Evolutionary conservation across 2,113 vertebrate genomes (phyloP), one percentile per base, ranked within the genome.

Genomic region (Microtus montanus): DNA sequence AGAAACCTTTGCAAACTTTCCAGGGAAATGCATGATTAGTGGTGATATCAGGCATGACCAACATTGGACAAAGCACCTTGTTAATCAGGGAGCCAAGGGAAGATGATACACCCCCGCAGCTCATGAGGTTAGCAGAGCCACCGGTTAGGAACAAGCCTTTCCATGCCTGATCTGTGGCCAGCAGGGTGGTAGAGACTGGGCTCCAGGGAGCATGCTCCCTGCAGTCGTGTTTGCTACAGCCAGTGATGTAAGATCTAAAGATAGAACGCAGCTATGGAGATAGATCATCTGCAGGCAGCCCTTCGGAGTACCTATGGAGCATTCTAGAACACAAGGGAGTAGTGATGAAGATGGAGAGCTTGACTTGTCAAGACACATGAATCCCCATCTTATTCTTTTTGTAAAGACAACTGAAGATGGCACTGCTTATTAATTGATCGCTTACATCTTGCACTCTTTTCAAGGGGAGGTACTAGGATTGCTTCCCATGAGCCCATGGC

Each of bases 171-270:
- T 38, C 41, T 71, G 38, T 33, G 91, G 84, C 35, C 64, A 89
- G 30, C 28, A 61, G 68, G 35, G n/a, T 26, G 63, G 78, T 5
- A 66, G 87, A 64, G 38, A 83, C 8, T 10, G 49, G 61, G 35
- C 54, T 58, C 54, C 73, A 89, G 70, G 26, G 30, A 74, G 19
- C 71, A 12, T 77, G 20, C 17, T 95, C 58, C 68, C 68, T n/a
- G 38, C 24, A 19, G 64, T 77, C 85, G 63, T 70, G 63, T 78
- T 89, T 33, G 22, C 70, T 71, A 66, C 47, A 86, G 91, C 92
- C 64, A 90, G 73, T 49, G 79, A 92, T 35, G 13, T 64, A 90
- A 94, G 84, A 49, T 44, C 75, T 54, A 75, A 77, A 93, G 47
- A 86, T 3, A 83, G 84, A 87, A 89, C 12, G 13, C 9, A 14